phyloP scores from a whole-genome alignment of 2,113 vertebrate genomes.

The Ammodytes dubius region DNA sequence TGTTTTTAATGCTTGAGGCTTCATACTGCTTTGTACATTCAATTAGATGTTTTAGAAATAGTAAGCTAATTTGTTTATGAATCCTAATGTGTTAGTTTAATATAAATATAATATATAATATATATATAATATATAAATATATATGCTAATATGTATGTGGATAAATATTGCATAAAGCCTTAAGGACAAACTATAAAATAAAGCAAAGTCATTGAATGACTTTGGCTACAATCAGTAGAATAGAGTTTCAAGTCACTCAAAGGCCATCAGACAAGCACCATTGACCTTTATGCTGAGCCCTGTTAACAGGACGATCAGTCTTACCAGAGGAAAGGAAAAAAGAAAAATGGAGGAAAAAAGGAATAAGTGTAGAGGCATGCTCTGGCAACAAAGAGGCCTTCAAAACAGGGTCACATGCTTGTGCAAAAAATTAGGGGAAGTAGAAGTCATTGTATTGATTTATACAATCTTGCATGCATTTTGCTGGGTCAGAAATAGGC shows the following conservation, averaged over 20 bases:
- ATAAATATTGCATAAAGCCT: constrained; percentile 19
- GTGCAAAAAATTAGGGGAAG: constrained; percentile 77
- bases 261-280: constrained; percentile 68
- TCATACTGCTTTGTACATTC: not conserved
- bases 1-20: constrained; percentile 9
- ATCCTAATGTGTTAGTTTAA: constrained; percentile 1
- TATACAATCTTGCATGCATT: constrained; percentile 75
- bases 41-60: not conserved
- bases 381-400: constrained; percentile 83
- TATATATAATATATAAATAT: not conserved
- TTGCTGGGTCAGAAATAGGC: constrained; percentile 68
- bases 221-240: constrained; percentile 9
- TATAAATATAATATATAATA: constrained; percentile 1
- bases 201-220: constrained; percentile 2
- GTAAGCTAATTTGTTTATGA: not conserved
- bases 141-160: not conserved
- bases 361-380: constrained; percentile 75
- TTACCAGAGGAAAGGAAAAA: constrained; percentile 56
- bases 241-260: constrained; percentile 33
- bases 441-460: constrained; percentile 82
- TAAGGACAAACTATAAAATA: not conserved
- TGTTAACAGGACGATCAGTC: constrained; percentile 73
- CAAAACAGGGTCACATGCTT: constrained; percentile 80
- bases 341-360: constrained; percentile 67
- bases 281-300: constrained; percentile 63